Conservation (phyloP, 1,140 invertebrate species). For the Zophobas atratus region DNA sequence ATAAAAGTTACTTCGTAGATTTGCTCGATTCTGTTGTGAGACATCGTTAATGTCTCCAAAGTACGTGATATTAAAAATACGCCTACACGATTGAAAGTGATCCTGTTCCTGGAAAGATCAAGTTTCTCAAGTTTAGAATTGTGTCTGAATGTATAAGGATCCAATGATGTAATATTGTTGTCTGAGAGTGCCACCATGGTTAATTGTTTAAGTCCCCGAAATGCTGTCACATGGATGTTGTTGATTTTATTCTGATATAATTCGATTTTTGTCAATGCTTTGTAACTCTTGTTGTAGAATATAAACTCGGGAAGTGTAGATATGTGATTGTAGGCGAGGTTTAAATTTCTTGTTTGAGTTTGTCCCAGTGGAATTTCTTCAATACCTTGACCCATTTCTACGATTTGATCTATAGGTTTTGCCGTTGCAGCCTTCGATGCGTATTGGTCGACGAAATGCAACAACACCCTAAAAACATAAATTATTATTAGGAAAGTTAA, state of each 20-base stretch:
- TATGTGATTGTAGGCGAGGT: conserved; percentile 64
- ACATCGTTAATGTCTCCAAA: conserved; percentile 59
- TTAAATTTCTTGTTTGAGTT: conserved; percentile 51
- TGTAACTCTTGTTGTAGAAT: conserved; percentile 61
- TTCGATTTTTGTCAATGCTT: conserved; percentile 55
- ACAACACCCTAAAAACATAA: conserved; percentile 10
- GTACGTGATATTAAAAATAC: conserved; percentile 62
- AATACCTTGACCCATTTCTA: conserved; percentile 57
- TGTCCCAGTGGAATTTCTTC: conserved; percentile 58
- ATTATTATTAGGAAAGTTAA: not conserved
- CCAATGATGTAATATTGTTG: conserved; percentile 73
- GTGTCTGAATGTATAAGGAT: conserved; percentile 73
- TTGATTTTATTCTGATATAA: conserved; percentile 61
- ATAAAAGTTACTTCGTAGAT: conserved; percentile 64
- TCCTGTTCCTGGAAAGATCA: conserved; percentile 72
- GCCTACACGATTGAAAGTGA: conserved; percentile 63
- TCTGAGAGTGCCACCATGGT: conserved; percentile 78
- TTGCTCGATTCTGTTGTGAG: conserved; percentile 61
- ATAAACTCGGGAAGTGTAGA: conserved; percentile 53
- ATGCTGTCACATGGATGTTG: conserved; percentile 68
- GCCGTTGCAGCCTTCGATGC: conserved; percentile 8
- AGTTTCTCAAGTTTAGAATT: conserved; percentile 72
- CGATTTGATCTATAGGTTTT: conserved; percentile 47
- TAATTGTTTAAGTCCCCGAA: conserved; percentile 75
- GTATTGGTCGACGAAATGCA: not conserved